Percentiles rank a stretch among this genome's conserved stretches.
These are phyloP conservation scores for Tethea ocularis DNA, from an alignment of 2,888 invertebrate genomes.

Conservation along the genomic window DNA sequence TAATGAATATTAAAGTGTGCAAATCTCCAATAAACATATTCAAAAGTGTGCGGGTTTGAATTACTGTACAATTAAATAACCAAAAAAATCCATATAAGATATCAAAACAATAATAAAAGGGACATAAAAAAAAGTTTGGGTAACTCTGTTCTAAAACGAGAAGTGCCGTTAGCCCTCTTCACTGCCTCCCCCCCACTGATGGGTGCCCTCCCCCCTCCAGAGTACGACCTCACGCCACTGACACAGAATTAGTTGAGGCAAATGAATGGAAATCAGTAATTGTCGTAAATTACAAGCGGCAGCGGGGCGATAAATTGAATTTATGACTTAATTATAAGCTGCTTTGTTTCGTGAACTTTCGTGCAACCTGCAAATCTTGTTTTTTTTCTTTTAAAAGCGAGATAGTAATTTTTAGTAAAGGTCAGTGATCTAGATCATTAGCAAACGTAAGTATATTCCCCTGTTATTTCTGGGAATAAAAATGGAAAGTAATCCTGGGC, in stretches of 20 bases:
- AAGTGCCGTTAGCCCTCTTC: constrained; percentile 26
- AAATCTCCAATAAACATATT: too few relatives aligned
- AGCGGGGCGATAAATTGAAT: constrained; percentile 19
- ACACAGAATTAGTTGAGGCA: constrained; percentile 46
- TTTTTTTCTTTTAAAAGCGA: too few relatives aligned
- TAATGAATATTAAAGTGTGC: too few relatives aligned
- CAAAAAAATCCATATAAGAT: not conserved
- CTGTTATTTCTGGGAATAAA: too few relatives aligned
- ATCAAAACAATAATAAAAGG: not conserved
- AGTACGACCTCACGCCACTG: constrained; percentile 48
- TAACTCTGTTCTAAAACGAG: constrained; percentile 33
- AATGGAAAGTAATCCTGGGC: too few relatives aligned
- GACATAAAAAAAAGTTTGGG: constrained; percentile 8
- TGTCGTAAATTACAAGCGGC: constrained; percentile 27
- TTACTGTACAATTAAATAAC: too few relatives aligned
- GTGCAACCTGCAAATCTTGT: not conserved
- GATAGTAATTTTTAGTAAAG: too few relatives aligned
- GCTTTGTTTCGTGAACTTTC: not conserved
- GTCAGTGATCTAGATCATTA: too few relatives aligned
- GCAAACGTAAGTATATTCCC: too few relatives aligned
- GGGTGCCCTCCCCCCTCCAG: constrained; percentile 25
- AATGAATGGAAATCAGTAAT: constrained; percentile 68
- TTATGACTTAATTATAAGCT: not conserved
- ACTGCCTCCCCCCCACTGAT: constrained; percentile 14
- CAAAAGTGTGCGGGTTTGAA: too few relatives aligned